Evolutionary conservation across 2,888 invertebrate species (phyloP).

Genomic region (Sclerodermus sp.): DNA sequence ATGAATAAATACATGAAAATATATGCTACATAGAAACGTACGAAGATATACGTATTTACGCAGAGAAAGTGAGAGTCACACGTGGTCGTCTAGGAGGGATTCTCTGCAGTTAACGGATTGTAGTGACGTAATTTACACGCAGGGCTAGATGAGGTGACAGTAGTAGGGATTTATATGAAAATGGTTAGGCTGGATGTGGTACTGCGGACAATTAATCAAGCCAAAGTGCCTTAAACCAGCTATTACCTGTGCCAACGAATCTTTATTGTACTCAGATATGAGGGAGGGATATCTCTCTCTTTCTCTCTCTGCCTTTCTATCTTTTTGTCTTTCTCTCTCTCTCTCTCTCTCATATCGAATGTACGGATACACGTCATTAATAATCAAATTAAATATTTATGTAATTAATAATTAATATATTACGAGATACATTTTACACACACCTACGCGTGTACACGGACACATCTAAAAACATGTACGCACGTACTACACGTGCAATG

Average conservation of each 20-base stretch:
- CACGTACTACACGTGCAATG: no score
- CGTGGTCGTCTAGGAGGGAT: background rate
- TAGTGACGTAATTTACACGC: no score
- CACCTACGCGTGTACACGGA: no score
- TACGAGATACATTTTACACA: slow-evolving; percentile 27
- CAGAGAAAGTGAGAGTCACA: background rate
- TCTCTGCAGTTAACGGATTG: background rate
- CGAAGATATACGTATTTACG: no score
- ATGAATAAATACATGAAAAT: no score
- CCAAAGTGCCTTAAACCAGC: slow-evolving; percentile 55
- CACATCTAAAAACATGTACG: no score
- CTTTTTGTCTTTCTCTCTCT: no score
- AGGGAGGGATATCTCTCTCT: no score
- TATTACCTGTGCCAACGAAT: slow-evolving; percentile 53
- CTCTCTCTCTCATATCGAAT: slow-evolving; percentile 37
- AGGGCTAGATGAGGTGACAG: background rate
- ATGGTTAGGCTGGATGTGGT: slow-evolving; percentile 45
- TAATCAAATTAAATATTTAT: slow-evolving; percentile 45
- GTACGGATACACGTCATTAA: slow-evolving; percentile 39
- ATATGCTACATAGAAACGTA: no score
- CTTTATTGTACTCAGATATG: slow-evolving; percentile 40
- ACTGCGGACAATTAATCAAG: slow-evolving; percentile 47
- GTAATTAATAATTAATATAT: slow-evolving; percentile 43
- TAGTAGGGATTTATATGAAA: slow-evolving; percentile 22
- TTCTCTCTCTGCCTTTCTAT: no score